Percentiles rank a stretch among this genome's conserved stretches.
Evolutionary conservation across 2,888 invertebrate species (phyloP).

Genomic region (Parascotia fuliginaria): DNA sequence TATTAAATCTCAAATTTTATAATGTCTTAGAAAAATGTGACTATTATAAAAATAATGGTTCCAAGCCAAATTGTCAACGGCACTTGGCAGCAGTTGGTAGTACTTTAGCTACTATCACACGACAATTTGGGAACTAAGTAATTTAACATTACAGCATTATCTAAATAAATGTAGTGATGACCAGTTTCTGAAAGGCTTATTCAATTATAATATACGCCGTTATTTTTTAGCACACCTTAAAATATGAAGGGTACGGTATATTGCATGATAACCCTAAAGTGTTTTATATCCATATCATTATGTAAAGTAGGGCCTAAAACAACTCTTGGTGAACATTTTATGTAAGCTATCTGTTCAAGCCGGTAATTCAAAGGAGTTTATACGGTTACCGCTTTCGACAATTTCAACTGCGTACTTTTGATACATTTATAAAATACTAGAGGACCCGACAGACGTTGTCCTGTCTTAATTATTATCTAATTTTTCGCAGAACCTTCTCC

Average conservation of each 20-base stretch:
- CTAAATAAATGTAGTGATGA: not conserved
- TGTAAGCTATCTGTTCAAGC: conserved; percentile 62
- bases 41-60: too few relatives aligned
- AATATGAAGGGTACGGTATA: conserved; percentile 38
- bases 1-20: too few relatives aligned
- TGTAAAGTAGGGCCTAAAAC: conserved; percentile 76
- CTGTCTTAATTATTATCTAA: too few relatives aligned
- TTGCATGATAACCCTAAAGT: conserved; percentile 32
- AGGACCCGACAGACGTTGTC: too few relatives aligned
- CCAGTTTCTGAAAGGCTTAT: not conserved
- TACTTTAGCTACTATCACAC: too few relatives aligned
- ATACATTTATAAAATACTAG: not conserved
- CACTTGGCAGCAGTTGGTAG: too few relatives aligned
- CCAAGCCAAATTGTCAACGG: too few relatives aligned
- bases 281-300: conserved; percentile 67
- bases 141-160: not conserved
- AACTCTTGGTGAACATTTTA: conserved; percentile 70
- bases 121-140: too few relatives aligned
- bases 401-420: conserved; percentile 10
- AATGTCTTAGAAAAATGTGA: too few relatives aligned
- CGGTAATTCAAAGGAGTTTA: conserved; percentile 47
- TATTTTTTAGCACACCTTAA: conserved; percentile 38
- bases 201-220: conserved; percentile 3
- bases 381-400: conserved; percentile 10
- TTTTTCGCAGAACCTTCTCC: too few relatives aligned